Base-by-base conservation (phyloP, 2,113 vertebrate genomes). In the Forbesichthys agassizii region DNA sequence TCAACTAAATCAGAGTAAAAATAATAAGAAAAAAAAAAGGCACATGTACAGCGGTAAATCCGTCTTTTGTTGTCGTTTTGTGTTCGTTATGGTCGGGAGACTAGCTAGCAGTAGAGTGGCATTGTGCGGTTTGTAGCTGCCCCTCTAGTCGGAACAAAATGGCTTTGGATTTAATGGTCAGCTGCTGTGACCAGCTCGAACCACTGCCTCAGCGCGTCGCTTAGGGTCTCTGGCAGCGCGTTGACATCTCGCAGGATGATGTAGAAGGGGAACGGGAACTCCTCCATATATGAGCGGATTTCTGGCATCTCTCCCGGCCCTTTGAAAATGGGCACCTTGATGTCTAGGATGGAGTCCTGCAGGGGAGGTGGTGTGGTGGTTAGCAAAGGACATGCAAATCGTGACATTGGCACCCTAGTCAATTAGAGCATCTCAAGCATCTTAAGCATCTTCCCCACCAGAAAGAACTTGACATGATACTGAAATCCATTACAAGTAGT, bases 191-290 rank as follows among this genome's bases (percentile, higher is more conserved):
- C 96, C 11, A 99, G 93, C 77, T 99, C 98, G 76, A 99, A 99
- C 98, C 98, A 99, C 89, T 99, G 98, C 20, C 97, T 88, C 77
- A 99, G 94, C 0, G 98, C 97, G 54, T 99, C 98, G 0, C 98
- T 96, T 76, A 99, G 94, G 0, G 96, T 99, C 87, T 98, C 96
- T 0, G 98, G 97, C 76, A 99, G 89, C 0, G 94, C 89, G 0
- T 97, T 99, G 77, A 98, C 94, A 7, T 99, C 95, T 12, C 96
- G 89, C 49, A 99, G 94, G 88, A 99, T 98, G 76, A 97, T 79
- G 66, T 99, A 99, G 90, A 99, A 99, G 0, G 98, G 98, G 89
- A 99, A 99, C 0, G 98, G 98, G 81, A 99, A 99, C 88, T 99
- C 97, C 0, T 99, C 98, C 95, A 99, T 98, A 88, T 99, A 99